Percentiles rank a stretch among this genome's conserved stretches.
Evolutionary conservation across 2,888 invertebrate species (phyloP).

Genomic region (Oxyscelio sp.): DNA sequence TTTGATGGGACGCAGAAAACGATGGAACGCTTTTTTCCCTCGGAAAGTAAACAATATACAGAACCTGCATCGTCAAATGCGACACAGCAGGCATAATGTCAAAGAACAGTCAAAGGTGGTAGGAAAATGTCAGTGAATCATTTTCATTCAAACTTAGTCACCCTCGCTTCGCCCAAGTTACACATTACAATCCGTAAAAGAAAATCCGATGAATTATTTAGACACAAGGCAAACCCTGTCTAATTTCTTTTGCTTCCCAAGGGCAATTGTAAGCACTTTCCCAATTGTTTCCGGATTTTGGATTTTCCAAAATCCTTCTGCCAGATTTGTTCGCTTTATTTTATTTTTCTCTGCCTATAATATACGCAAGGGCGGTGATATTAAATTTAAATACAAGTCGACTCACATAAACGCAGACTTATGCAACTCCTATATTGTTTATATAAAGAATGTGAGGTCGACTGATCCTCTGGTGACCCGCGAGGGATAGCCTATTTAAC

Average conservation of each 20-base stretch:
- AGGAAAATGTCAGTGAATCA: conserved; percentile 41
- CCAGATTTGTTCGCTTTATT: no score
- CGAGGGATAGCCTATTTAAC: conserved; percentile 83
- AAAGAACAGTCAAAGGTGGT: conserved; percentile 42
- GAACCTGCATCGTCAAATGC: conserved; percentile 25
- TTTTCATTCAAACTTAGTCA: conserved; percentile 48
- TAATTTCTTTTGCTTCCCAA: neutral
- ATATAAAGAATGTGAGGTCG: conserved; percentile 78
- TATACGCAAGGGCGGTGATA: neutral
- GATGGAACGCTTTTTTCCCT: conserved; percentile 17
- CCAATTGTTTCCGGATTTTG: no score
- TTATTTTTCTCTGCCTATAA: no score
- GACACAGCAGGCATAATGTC: conserved; percentile 18
- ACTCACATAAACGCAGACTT: neutral
- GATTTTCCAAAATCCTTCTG: neutral
- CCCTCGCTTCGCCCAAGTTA: conserved; percentile 28
- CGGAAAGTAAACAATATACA: conserved; percentile 49
- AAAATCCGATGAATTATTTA: conserved; percentile 18
- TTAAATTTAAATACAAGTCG: conserved; percentile 6
- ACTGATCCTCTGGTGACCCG: conserved; percentile 84
- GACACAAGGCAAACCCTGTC: neutral
- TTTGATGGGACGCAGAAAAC: no score
- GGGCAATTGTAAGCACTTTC: no score
- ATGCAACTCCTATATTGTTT: conserved; percentile 15
- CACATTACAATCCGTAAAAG: conserved; percentile 27